Conservation (phyloP, 2,797 vertebrate genomes). For the Halcyon badia region DNA sequence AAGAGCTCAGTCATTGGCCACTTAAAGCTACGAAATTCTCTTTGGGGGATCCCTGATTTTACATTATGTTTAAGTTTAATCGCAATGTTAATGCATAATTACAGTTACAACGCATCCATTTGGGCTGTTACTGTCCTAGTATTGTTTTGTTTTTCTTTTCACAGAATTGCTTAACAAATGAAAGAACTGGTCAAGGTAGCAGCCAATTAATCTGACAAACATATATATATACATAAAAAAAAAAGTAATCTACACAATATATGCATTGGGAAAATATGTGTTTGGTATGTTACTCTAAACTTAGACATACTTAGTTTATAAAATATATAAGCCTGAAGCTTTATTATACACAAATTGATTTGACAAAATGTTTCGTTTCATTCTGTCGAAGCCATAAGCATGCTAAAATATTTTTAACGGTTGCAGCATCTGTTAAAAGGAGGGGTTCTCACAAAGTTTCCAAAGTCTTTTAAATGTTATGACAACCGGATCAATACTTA, state of each 20-base stretch:
- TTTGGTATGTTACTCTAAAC: not conserved
- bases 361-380: not conserved
- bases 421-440: not conserved
- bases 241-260: rapidly evolving
- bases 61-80: not conserved
- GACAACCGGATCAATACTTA: not conserved
- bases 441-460: not conserved
- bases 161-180: not conserved
- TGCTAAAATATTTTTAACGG: not conserved
- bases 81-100: not conserved
- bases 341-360: not conserved
- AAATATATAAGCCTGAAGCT: not conserved
- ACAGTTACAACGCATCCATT: not conserved
- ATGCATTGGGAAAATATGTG: not conserved
- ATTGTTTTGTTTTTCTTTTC: not conserved
- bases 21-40: constrained; percentile 18
- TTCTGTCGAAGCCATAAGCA: not conserved
- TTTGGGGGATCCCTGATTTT: not conserved
- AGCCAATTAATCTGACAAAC: not conserved
- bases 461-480: not conserved
- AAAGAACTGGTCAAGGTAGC: not conserved
- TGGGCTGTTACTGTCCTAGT: not conserved
- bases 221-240: not conserved
- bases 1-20: constrained; percentile 43
- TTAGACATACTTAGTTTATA: not conserved